Evolutionary conservation across 2,113 vertebrate genomes (phyloP), one percentile per base, ranked within the genome.

Genomic region (Misgurnus anguillicaudatus): DNA sequence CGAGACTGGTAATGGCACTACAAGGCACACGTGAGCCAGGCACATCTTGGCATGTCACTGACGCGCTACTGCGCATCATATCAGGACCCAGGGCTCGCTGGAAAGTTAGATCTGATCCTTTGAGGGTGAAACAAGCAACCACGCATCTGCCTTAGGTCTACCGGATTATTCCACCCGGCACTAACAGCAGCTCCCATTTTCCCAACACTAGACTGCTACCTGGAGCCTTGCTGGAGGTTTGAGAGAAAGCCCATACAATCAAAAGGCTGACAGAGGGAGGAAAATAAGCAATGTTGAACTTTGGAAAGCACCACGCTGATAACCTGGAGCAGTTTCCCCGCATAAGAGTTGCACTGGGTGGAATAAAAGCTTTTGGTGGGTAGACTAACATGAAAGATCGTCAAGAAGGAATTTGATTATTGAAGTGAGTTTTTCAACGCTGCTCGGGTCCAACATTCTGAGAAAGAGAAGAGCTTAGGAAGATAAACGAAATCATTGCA

Each of bases 151-250:
- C 57, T 76, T 63, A 62, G 65, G 55, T 64, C 62, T 78, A 70
- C 57, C 65, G 53, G 57, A 73, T 73, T 68, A 51, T 75, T 85
- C 63, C 79, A 80, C 77, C 74, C 53, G 81, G 80, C 72, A 83
- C 64, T 62, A 68, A 53, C 38, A 70, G 64, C 63, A 84, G 82
- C 77, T 69, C 79, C 81, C 67, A 82, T 80, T 84, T 83, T 86
- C 72, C 42, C 79, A 66, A 77, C 70, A 68, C 17, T 63, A 73
- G 84, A 58, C 79, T 79, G 48, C 57, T 62, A 86, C 76, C 6
- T 79, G 80, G 57, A 82, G 84, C 72, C 75, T 82, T 67, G 83
- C 82, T 83, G 85, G 63, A 77, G 66, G 72, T 83, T 75, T 78
- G 75, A 82, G 82, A 76, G 77, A 75, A 82, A 63, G 81, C 81